Conservation (phyloP, 2,888 invertebrate genomes). For the Drosophila niveifrons region DNA sequence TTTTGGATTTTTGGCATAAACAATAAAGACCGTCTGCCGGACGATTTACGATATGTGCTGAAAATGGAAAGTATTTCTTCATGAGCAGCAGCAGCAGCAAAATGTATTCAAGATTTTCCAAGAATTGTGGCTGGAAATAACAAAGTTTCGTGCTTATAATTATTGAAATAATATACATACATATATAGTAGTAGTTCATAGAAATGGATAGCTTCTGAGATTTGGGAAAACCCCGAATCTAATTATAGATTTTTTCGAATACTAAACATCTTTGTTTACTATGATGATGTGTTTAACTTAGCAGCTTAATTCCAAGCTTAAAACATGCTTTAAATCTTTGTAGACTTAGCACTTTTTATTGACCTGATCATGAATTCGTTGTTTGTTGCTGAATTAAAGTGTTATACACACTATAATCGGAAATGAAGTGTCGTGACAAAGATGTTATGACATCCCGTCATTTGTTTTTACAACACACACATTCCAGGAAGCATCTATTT, state of each 20-base stretch:
- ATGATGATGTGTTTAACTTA: neutral
- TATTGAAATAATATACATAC: neutral
- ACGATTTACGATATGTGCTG: slow-evolving; percentile 61
- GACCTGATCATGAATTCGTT: neutral
- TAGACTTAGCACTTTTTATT: too few species aligned
- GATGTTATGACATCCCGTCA: neutral
- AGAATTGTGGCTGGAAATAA: neutral
- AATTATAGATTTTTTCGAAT: too few species aligned
- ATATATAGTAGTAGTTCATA: neutral
- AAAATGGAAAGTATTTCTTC: slow-evolving; percentile 47
- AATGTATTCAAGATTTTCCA: neutral
- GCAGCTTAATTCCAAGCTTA: neutral
- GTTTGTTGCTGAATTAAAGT: neutral
- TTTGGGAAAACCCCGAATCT: neutral
- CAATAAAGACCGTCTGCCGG: slow-evolving; percentile 38
- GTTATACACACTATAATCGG: neutral
- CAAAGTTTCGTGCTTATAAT: neutral
- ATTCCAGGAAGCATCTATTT: slow-evolving; percentile 30
- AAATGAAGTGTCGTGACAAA: slow-evolving; percentile 21
- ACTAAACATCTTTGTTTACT: neutral
- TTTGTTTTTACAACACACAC: slow-evolving; percentile 11
- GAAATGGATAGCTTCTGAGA: neutral
- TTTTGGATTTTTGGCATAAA: slow-evolving; percentile 58
- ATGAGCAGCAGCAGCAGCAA: slow-evolving; percentile 16
- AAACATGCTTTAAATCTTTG: neutral